Percentiles rank a stretch among this genome's conserved stretches.
Conservation (phyloP, 2,888 invertebrate genomes). For the Torymus auratus region DNA sequence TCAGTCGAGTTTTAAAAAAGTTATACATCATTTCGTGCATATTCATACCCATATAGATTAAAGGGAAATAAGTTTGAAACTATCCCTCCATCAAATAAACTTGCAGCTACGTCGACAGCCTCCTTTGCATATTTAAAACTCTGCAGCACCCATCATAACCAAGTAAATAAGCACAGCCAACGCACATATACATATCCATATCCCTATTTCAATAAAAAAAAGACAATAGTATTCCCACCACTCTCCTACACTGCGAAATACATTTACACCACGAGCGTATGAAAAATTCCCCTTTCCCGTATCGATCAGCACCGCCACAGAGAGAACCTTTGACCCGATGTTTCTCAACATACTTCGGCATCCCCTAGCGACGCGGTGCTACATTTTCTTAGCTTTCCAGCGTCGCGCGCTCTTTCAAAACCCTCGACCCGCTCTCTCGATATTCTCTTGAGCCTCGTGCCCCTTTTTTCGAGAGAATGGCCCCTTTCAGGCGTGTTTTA, state of each 20-base stretch:
- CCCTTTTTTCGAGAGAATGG: not conserved
- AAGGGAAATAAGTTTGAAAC: no score
- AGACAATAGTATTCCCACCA: not conserved
- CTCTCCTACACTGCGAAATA: not conserved
- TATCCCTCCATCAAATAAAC: no score
- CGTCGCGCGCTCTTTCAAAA: constrained; percentile 23
- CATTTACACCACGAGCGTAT: not conserved
- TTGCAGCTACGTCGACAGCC: no score
- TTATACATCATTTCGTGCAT: no score
- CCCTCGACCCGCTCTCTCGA: constrained; percentile 15
- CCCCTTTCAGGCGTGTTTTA: constrained; percentile 7
- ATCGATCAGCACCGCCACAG: constrained; percentile 8
- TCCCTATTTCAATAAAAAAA: not conserved
- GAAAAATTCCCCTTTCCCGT: not conserved
- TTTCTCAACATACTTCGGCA: not conserved
- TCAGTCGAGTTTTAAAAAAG: no score
- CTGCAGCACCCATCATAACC: no score
- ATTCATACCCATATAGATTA: no score
- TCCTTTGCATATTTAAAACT: no score
- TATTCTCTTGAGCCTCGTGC: constrained; percentile 9
- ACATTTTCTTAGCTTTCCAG: constrained; percentile 34
- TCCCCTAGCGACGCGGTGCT: not conserved
- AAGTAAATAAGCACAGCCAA: no score
- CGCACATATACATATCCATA: no score
- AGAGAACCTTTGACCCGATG: constrained; percentile 13